Conservation (phyloP, 2,113 vertebrate species). For the Colius striatus region DNA sequence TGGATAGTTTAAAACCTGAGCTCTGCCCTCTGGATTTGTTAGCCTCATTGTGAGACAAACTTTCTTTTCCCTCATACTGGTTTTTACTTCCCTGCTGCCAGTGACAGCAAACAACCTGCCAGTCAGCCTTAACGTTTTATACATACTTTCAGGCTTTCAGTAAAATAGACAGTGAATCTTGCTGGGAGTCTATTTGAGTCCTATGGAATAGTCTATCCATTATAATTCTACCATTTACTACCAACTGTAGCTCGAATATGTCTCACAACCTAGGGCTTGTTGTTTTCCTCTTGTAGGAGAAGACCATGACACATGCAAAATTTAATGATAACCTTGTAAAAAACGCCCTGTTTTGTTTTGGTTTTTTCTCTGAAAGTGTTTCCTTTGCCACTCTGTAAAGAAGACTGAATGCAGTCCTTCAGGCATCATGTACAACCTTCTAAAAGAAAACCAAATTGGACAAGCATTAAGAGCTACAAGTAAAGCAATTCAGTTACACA, state of each 20-base stretch:
- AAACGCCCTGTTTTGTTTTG: neutral
- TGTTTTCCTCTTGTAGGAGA: neutral
- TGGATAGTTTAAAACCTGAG: neutral
- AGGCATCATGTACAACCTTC: conserved; percentile 28
- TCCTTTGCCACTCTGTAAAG: conserved; percentile 1
- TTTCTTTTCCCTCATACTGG: neutral
- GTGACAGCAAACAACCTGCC: neutral
- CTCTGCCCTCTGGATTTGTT: neutral
- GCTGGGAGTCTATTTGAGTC: neutral
- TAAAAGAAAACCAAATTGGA: conserved; percentile 39
- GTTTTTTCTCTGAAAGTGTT: neutral
- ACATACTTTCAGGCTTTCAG: neutral
- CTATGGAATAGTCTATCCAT: neutral
- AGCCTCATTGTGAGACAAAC: neutral
- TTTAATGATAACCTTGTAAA: neutral
- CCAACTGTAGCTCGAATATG: neutral
- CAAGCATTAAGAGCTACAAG: conserved; percentile 35
- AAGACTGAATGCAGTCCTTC: neutral
- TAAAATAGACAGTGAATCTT: conserved; percentile 18
- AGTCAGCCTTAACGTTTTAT: conserved; percentile 28
- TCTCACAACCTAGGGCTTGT: neutral
- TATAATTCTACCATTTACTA: conserved; percentile 19
- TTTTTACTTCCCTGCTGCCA: neutral
- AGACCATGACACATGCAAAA: neutral
- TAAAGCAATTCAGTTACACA: neutral